These are phyloP conservation scores for Drosophila varians DNA, from an alignment of 1,140 invertebrate species.

Conservation along the genomic window DNA sequence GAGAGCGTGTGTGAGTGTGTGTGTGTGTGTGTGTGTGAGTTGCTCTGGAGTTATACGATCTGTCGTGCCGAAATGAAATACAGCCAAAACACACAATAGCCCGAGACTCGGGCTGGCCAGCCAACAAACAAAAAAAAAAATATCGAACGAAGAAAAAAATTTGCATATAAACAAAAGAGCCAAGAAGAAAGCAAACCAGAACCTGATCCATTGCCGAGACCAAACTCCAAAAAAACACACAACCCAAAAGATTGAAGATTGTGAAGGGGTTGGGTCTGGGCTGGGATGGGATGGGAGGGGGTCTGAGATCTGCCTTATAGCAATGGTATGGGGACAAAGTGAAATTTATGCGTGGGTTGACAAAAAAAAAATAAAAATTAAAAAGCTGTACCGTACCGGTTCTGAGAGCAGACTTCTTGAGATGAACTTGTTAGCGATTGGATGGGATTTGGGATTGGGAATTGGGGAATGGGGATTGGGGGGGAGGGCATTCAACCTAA, in stretches of 20 bases:
- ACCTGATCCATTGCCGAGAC: constrained; percentile 45
- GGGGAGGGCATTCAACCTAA: constrained; percentile 67
- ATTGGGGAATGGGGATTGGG: not conserved
- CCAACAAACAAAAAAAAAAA: constrained; percentile 55
- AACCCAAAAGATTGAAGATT: constrained; percentile 13
- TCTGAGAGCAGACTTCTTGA: constrained; percentile 32
- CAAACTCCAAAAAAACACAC: constrained; percentile 8
- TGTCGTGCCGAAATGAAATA: constrained; percentile 71
- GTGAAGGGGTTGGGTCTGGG: constrained; percentile 1
- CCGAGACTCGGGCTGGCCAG: constrained; percentile 33
- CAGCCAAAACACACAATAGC: constrained; percentile 45
- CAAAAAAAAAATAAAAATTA: too few species aligned
- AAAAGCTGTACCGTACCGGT: constrained; percentile 53
- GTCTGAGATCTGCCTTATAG: not conserved
- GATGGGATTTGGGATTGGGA: too few species aligned
- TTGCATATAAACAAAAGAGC: constrained; percentile 80
- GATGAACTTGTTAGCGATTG: constrained; percentile 31
- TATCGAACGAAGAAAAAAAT: constrained; percentile 40
- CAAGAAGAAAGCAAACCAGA: constrained; percentile 44
- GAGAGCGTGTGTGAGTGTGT: constrained; percentile 36
- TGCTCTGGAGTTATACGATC: constrained; percentile 43
- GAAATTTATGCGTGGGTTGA: constrained; percentile 82
- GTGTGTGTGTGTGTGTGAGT: constrained; percentile 12
- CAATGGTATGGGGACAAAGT: constrained; percentile 50
- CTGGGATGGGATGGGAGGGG: not conserved